phyloP scores from a whole-genome alignment of 2,888 invertebrate species.

The Eilema sororculum region DNA sequence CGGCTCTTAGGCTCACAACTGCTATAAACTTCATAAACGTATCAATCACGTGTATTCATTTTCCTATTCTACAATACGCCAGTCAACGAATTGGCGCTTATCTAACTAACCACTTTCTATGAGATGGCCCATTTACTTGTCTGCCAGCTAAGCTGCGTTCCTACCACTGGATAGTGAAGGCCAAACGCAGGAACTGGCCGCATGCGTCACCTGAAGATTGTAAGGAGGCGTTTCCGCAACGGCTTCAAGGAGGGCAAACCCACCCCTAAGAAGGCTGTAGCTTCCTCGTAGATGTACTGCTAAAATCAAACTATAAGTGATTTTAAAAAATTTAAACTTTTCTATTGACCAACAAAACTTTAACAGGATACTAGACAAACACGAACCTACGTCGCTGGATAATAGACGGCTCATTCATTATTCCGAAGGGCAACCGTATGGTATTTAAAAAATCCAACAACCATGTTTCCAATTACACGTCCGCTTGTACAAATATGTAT shows the following conservation, averaged over 20 bases:
- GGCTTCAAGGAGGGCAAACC: conserved; percentile 95
- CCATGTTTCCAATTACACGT: conserved; percentile 2
- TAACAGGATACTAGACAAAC: not conserved
- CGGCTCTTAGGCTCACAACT: no score
- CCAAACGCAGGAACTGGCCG: conserved; percentile 99
- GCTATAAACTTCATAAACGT: no score
- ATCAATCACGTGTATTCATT: no score
- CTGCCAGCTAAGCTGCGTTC: no score
- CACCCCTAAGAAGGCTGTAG: conserved; percentile 88
- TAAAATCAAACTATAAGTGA: conserved; percentile 73
- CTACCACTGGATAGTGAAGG: conserved; percentile 99
- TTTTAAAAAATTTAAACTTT: no score
- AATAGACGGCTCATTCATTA: not conserved
- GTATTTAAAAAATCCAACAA: not conserved
- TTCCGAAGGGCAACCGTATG: not conserved
- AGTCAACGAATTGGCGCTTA: no score
- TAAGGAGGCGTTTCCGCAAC: conserved; percentile 95
- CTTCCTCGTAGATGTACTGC: conserved; percentile 85
- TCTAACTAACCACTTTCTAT: no score
- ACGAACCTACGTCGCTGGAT: not conserved
- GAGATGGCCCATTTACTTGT: no score
- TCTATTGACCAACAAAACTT: not conserved
- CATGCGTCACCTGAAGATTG: conserved; percentile 97
- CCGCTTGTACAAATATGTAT: not conserved
- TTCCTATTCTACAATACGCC: no score